Evolutionary conservation across 2,113 vertebrate genomes (phyloP), one percentile per base, ranked within the genome.

Genomic region (Istiophorus platypterus): DNA sequence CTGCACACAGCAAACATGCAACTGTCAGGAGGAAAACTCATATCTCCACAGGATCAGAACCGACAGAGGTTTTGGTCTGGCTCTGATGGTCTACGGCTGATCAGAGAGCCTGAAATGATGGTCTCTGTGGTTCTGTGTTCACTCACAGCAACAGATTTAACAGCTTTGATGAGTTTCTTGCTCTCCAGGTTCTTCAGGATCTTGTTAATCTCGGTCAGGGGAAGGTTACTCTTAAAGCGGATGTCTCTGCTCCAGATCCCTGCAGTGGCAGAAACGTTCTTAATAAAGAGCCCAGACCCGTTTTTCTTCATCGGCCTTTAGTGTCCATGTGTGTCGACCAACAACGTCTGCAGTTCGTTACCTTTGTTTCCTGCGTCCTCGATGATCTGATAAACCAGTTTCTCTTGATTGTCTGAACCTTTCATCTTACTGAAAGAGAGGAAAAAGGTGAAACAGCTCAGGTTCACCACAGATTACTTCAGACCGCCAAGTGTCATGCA

Each of bases 231-330:
- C 95, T 99, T 99, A 61, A 98, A 99, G 20, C 98, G 95, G 66
- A 99, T 99, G 81, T 99, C 98, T 87, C 98, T 94, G 93, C 97
- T 99, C 98, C 98, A 99, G 92, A 99, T 99, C 72, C 98, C 98
- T 99, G 85, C 69, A 72, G 84, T 51, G 22, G 15, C 9, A 75
- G 14, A 47, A 11, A 64, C 17, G 14, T 1, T 39, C 37, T 10
- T 9, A 1, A 39, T 9, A 34, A 34, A 34, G 3, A 6, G 31
- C 6, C 6, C 31, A 3, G 3, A 34, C 31, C 37, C n/a, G n/a
- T n/a, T n/a, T n/a, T n/a, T n/a, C n/a, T n/a, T n/a, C n/a, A n/a
- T n/a, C n/a, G n/a, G 4, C 49, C 5, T 34, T 31, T 2, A 11
- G 18, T 12, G 18, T 7, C 22, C 2, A 39, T 10, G 37, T 39